A percentile compares a stretch with the other conserved stretches of the same genome.
These are phyloP conservation scores for Lasioglossum calceatum DNA, from an alignment of 2,888 invertebrate genomes.

Conservation along the genomic window DNA sequence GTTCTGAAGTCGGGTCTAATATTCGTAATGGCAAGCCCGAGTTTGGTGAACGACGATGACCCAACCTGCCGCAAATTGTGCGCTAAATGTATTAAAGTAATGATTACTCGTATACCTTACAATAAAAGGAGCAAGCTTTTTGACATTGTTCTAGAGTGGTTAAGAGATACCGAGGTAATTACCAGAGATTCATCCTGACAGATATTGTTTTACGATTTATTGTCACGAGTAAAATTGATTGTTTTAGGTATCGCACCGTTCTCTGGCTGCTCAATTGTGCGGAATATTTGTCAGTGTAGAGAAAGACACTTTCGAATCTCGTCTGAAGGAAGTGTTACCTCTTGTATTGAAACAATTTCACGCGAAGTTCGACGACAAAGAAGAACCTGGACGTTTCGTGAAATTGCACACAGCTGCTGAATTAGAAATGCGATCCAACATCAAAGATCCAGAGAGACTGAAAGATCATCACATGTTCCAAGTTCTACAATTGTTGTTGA, in stretches of 20 bases:
- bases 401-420: slow-evolving; percentile 57
- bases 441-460: slow-evolving; percentile 87
- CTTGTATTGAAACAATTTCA: slow-evolving; percentile 84
- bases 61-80: slow-evolving; percentile 90
- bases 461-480: slow-evolving; percentile 92
- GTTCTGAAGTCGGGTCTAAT: slow-evolving; percentile 88
- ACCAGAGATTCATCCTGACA: background rate
- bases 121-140: slow-evolving; percentile 89
- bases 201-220: background rate
- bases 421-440: slow-evolving; percentile 67
- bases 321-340: slow-evolving; percentile 88
- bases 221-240: background rate
- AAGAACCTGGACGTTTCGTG: slow-evolving; percentile 81
- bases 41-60: slow-evolving; percentile 93
- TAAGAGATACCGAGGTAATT: slow-evolving; percentile 87
- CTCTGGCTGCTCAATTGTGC: slow-evolving; percentile 91
- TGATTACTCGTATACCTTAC: slow-evolving; percentile 87
- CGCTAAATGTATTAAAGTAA: slow-evolving; percentile 89
- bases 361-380: slow-evolving; percentile 64
- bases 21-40: slow-evolving; percentile 90
- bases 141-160: slow-evolving; percentile 89
- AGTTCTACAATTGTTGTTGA: slow-evolving; percentile 89
- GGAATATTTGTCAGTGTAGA: slow-evolving; percentile 93
- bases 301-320: slow-evolving; percentile 88
- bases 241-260: slow-evolving; percentile 88